Base-by-base conservation (phyloP, 2,888 invertebrate genomes). In the Chaetogeoica ovagalla region DNA sequence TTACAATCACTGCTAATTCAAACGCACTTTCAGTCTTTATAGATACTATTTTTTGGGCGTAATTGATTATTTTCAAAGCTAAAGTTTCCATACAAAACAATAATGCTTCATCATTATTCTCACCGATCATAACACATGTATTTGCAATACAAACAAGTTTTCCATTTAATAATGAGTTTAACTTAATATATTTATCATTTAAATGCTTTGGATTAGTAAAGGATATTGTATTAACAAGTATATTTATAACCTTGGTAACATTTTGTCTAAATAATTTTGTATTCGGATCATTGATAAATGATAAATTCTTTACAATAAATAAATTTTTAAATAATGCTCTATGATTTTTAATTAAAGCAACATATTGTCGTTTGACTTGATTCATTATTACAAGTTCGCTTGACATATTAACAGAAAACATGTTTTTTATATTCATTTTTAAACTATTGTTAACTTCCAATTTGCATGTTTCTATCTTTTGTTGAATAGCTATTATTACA, bases 21-120 rank as follows among this genome's bases (percentile, higher is more conserved):
- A 94, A 96, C 0, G 95, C 95, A 59, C 94, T 91, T 85, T 94
- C 93, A 19, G 94, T 91, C 85, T 93, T 94, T 83, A 93, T 92
- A 0, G 95, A 93, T 9, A 96, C 92, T 81, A 93, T 90, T 0
- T 93, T 89, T 84, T 95, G 95, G 39, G 94, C 95, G 89, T 96
- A 95, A 83, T 90, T 88, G 6, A 79, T 43, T 17, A 79, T 55
- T 65, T 79, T 79, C 65, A 48, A 30, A 4, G 63, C 70, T 11
- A 79, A 65, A 23, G 63, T 79, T 23, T 71, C 43, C 79, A 71
- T 65, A 57, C 79, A 79, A 79, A 71, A 79, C 43, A 52, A 52
- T 19, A 63, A 23, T 9, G 63, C 79, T 23, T 71, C 79, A 9
- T 79, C 39, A 17, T 79, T 55, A 9, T 43, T 30, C 30, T 30